Conservation (phyloP, 2,113 vertebrate species). For the Amazona vittata region DNA sequence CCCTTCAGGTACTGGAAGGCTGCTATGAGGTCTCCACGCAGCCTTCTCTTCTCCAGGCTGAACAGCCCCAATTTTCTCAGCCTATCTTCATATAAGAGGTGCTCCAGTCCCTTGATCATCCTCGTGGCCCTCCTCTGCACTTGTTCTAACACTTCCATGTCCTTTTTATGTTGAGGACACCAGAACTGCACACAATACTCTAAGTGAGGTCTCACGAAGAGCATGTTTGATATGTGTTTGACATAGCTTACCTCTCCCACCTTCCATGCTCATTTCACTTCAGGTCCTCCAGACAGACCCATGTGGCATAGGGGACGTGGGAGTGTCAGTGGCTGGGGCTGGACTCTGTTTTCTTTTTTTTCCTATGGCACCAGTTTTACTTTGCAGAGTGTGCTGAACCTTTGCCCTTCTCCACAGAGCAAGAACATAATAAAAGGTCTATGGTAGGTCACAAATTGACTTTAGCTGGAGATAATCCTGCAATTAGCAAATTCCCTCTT, state of each 20-base stretch:
- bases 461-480: not conserved
- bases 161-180: too few relatives aligned
- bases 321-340: not conserved
- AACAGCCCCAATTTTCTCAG: too few relatives aligned
- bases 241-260: not conserved
- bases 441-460: not conserved
- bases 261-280: not conserved
- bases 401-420: not conserved
- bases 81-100: too few relatives aligned
- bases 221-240: not conserved
- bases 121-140: too few relatives aligned
- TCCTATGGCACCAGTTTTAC: not conserved
- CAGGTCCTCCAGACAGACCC: not conserved
- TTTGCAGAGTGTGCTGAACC: not conserved
- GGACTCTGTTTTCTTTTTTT: not conserved
- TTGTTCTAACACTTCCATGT: too few relatives aligned
- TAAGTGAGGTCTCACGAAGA: too few relatives aligned
- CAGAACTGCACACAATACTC: too few relatives aligned
- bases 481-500: slow-evolving; percentile 10
- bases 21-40: too few relatives aligned
- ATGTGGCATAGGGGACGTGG: not conserved
- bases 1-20: too few relatives aligned
- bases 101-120: too few relatives aligned
- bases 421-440: not conserved
- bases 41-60: too few relatives aligned